phyloP scores from a whole-genome alignment of 2,113 vertebrate species.

The Bufo bufo region DNA sequence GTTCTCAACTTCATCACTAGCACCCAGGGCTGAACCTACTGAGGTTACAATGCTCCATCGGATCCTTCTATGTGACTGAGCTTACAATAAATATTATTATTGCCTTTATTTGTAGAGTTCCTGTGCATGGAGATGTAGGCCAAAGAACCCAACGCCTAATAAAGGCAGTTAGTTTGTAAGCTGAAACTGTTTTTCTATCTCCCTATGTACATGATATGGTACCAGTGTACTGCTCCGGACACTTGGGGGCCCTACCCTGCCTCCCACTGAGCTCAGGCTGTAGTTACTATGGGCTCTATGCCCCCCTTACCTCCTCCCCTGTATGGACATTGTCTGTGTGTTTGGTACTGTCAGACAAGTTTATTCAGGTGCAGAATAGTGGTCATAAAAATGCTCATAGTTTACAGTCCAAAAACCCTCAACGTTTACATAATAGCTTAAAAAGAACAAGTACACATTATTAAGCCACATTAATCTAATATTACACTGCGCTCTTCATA shows the following conservation, averaged over 20 bases:
- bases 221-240: background rate
- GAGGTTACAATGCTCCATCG: background rate
- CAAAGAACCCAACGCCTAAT: background rate
- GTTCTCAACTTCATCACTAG: background rate
- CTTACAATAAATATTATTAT: background rate
- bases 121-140: background rate
- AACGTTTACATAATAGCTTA: constrained; percentile 24
- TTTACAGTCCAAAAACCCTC: constrained; percentile 31
- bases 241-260: background rate
- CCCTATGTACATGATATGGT: background rate
- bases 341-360: constrained; percentile 30
- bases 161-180: background rate
- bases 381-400: background rate
- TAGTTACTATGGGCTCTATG: background rate
- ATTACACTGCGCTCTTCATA: background rate
- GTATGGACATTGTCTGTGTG: background rate
- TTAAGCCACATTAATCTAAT: background rate
- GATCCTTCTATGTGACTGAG: background rate
- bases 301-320: background rate
- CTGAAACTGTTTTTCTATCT: background rate
- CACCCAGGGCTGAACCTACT: background rate
- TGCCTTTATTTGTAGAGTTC: background rate
- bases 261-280: background rate
- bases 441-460: constrained; percentile 2
- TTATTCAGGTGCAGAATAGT: constrained; percentile 23